Percentiles rank a stretch among this genome's conserved stretches.
These are phyloP conservation scores for Holcopasites calliopsidis DNA, from an alignment of 1,140 invertebrate genomes.

Conservation along the genomic window DNA sequence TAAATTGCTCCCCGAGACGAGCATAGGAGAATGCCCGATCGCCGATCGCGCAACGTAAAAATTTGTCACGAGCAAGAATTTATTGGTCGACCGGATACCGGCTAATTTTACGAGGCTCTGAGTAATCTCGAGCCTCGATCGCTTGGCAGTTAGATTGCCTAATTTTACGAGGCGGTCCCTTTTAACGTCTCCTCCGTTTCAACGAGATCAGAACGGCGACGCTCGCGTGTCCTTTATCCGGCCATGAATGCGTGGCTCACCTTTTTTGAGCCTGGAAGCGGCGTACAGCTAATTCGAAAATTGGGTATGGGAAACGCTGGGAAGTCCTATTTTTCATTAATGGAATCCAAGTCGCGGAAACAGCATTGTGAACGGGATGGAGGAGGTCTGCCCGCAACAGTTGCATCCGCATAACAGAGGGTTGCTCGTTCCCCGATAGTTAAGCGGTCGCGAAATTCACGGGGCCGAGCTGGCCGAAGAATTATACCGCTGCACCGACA, in stretches of 20 bases:
- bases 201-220: conserved; percentile 16
- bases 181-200: conserved; percentile 20
- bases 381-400: conserved; percentile 33
- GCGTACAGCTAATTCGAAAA: conserved; percentile 14
- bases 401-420: conserved; percentile 16
- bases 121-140: too few relatives aligned
- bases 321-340: background rate
- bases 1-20: too few relatives aligned
- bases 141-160: too few relatives aligned
- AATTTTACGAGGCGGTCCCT: conserved; percentile 46
- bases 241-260: background rate
- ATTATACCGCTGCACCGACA: conserved; percentile 47
- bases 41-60: conserved; percentile 36
- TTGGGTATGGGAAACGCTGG: too few relatives aligned
- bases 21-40: background rate
- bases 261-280: background rate
- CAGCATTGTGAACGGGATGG: background rate
- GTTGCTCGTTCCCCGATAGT: background rate
- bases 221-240: conserved; percentile 18
- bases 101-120: conserved; percentile 41
- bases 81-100: conserved; percentile 28
- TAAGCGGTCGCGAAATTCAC: conserved; percentile 37
- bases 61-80: conserved; percentile 45
- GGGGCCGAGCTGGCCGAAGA: conserved; percentile 24
- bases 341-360: background rate